These are phyloP conservation scores for Chironomus riparius DNA, from an alignment of 2,888 invertebrate species.

Conservation along the genomic window DNA sequence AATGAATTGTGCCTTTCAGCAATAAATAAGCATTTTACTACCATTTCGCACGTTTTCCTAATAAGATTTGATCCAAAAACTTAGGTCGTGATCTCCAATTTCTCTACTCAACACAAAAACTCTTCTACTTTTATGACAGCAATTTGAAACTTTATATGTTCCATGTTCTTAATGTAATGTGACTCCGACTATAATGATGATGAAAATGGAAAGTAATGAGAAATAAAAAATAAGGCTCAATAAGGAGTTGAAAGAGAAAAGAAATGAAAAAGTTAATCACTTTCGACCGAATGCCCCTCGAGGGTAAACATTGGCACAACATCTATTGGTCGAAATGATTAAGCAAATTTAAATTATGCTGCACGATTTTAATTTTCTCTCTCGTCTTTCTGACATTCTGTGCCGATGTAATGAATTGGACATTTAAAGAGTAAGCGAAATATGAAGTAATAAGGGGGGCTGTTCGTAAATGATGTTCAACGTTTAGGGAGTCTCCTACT, in stretches of 20 bases:
- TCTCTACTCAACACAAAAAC: not conserved
- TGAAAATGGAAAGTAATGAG: not conserved
- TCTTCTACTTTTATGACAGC: conserved; percentile 10
- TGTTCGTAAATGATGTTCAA: too few species aligned
- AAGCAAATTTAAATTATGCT: not conserved
- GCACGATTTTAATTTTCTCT: not conserved
- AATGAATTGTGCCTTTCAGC: conserved; percentile 1
- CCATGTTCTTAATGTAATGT: not conserved
- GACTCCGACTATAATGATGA: not conserved
- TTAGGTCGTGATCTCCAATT: conserved; percentile 8
- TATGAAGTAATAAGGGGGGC: not conserved
- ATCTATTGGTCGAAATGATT: not conserved
- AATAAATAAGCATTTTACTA: conserved; percentile 12
- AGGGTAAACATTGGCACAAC: not conserved
- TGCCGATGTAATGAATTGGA: not conserved
- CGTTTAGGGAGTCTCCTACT: too few species aligned
- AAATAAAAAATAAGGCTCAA: not conserved
- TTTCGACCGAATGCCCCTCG: not conserved
- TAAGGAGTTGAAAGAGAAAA: not conserved
- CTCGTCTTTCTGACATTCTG: not conserved
- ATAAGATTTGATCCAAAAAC: conserved; percentile 10
- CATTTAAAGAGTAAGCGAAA: not conserved
- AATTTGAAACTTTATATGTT: conserved; percentile 3
- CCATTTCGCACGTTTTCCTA: conserved; percentile 5
- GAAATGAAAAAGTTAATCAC: not conserved